phyloP scores from a whole-genome alignment of 2,797 vertebrate genomes.

The Cryptoblepharus egeriae region DNA sequence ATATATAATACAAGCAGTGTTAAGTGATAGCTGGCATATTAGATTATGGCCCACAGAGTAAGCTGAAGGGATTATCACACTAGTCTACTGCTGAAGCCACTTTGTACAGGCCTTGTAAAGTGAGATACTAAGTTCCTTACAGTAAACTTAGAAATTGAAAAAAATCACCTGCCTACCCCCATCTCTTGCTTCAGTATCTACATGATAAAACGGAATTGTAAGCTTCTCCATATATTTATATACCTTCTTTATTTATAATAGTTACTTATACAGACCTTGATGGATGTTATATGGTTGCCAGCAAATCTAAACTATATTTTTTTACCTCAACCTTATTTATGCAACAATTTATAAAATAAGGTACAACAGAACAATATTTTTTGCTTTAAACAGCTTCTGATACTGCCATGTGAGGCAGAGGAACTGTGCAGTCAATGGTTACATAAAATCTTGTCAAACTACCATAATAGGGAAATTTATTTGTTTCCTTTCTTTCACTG shows the following conservation, averaged over 20 bases:
- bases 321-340: background rate
- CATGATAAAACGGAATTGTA: too few relatives aligned
- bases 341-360: background rate
- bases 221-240: too few relatives aligned
- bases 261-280: too few relatives aligned
- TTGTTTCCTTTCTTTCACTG: background rate
- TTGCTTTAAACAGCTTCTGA: background rate
- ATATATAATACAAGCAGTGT: background rate
- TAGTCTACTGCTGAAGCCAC: background rate
- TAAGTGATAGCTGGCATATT: background rate
- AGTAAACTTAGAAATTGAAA: too few relatives aligned
- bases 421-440: background rate
- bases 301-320: accelerated
- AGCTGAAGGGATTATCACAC: background rate
- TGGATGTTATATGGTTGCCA: background rate
- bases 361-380: background rate
- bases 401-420: background rate
- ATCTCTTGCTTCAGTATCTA: too few relatives aligned
- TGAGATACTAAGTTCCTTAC: background rate
- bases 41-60: background rate
- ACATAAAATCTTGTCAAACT: background rate
- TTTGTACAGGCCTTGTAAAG: background rate
- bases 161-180: too few relatives aligned
- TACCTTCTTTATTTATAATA: too few relatives aligned
- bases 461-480: too few relatives aligned